These are phyloP conservation scores for Caenorhabditis sp. DNA, from an alignment of 2,888 invertebrate genomes.

Conservation along the genomic window DNA sequence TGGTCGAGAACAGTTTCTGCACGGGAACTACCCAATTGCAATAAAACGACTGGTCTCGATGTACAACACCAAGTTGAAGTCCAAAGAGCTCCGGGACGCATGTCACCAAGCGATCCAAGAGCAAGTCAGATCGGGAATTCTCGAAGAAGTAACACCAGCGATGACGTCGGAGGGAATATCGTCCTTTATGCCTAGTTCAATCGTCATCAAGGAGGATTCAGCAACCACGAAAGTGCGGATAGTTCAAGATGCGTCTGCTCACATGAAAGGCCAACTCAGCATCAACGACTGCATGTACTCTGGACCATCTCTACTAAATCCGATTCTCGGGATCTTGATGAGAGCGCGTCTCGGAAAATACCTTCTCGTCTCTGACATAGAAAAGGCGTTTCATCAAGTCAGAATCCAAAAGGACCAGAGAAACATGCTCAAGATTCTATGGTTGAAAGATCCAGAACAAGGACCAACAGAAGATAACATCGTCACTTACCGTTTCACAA, in stretches of 20 bases:
- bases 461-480: constrained; percentile 63
- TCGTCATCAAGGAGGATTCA: constrained; percentile 53
- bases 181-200: background rate
- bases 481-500: constrained; percentile 53
- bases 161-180: too few species aligned
- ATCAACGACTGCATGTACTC: constrained; percentile 65
- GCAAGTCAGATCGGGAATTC: constrained; percentile 39
- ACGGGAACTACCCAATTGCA: background rate
- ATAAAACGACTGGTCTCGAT: background rate
- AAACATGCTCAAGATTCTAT: constrained; percentile 64
- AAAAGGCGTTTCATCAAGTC: constrained; percentile 75
- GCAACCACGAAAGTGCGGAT: constrained; percentile 58
- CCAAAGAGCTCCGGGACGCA: background rate
- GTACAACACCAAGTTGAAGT: background rate
- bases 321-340: constrained; percentile 57
- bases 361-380: constrained; percentile 67
- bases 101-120: background rate
- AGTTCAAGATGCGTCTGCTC: constrained; percentile 64
- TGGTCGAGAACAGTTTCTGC: background rate
- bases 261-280: constrained; percentile 10
- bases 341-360: constrained; percentile 25
- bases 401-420: constrained; percentile 56
- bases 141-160: constrained; percentile 31
- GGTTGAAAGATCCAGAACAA: constrained; percentile 59
- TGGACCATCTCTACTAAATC: constrained; percentile 57